Evolutionary conservation across 2,113 vertebrate genomes (phyloP).

Genomic region (Sinocyclocheilus maitianheensis): DNA sequence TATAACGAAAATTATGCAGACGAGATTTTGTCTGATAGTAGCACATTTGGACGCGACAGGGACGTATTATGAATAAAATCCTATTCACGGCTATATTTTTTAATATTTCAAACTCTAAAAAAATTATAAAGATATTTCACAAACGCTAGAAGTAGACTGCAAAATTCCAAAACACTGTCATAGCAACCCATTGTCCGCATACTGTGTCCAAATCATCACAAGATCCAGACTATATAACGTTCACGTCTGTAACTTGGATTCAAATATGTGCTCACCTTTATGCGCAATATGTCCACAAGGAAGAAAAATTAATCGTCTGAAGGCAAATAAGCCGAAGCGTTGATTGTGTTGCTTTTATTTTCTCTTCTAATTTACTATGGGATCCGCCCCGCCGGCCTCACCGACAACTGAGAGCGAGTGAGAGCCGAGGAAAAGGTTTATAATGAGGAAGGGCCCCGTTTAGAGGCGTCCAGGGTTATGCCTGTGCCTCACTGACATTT

Average conservation of each 20-base stretch:
- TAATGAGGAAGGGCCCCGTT: slow-evolving; percentile 68
- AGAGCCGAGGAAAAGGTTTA: slow-evolving; percentile 72
- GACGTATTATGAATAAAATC: background rate
- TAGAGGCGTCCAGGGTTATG: slow-evolving; percentile 54
- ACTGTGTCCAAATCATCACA: background rate
- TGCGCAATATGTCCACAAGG: slow-evolving; percentile 71
- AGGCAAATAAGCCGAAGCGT: slow-evolving; percentile 60
- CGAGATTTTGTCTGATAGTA: background rate
- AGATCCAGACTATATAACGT: background rate
- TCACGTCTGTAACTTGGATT: background rate
- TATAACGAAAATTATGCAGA: background rate
- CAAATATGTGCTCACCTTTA: slow-evolving; percentile 69
- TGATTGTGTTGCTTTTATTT: slow-evolving; percentile 71
- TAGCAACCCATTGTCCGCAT: slow-evolving; percentile 13
- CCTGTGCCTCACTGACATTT: slow-evolving; percentile 42
- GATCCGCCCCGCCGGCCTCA: slow-evolving; percentile 84
- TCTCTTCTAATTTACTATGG: slow-evolving; percentile 66
- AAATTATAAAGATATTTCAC: background rate
- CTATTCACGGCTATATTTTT: no score
- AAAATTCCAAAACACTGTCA: slow-evolving; percentile 7
- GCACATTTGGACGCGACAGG: background rate
- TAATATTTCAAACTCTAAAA: background rate
- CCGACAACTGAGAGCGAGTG: slow-evolving; percentile 80
- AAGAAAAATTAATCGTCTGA: slow-evolving; percentile 61
- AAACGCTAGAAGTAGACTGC: background rate